Conservation (phyloP, 2,113 vertebrate genomes). For the Xiphophorus hellerii region DNA sequence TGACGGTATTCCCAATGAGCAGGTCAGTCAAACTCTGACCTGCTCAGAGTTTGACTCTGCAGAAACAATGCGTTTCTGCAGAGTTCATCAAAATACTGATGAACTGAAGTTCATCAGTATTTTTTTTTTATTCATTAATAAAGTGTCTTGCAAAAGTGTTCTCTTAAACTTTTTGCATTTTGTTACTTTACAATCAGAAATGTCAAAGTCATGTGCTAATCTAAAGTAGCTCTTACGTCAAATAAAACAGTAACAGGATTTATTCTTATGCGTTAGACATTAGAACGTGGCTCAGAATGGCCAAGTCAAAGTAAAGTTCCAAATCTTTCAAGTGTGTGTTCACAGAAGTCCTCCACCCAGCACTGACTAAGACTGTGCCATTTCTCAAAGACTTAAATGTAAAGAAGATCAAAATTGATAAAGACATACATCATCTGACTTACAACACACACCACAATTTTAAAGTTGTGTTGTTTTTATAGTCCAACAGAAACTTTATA, state of each 20-base stretch:
- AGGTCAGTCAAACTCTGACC: constrained; percentile 78
- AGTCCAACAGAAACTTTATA: neutral
- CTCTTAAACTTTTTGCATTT: too few species aligned
- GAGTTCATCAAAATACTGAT: too few species aligned
- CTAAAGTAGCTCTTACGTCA: too few species aligned
- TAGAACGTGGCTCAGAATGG: neutral
- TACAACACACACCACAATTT: neutral
- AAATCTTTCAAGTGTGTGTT: too few species aligned
- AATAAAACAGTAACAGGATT: neutral
- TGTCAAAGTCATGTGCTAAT: neutral
- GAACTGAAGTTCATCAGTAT: too few species aligned
- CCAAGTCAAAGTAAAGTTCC: too few species aligned
- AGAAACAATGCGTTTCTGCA: too few species aligned
- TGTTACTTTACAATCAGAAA: too few species aligned
- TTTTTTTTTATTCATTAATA: neutral
- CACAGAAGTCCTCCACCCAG: too few species aligned
- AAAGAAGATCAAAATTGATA: neutral
- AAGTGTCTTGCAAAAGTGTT: neutral
- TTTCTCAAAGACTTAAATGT: neutral
- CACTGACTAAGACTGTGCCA: too few species aligned
- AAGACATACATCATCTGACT: neutral
- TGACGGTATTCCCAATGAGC: constrained; percentile 92
- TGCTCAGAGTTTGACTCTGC: too few species aligned
- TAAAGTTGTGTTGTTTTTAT: neutral
- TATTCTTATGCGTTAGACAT: neutral